Conservation (phyloP, 2,797 vertebrate species). For the Pitangus sulphuratus region DNA sequence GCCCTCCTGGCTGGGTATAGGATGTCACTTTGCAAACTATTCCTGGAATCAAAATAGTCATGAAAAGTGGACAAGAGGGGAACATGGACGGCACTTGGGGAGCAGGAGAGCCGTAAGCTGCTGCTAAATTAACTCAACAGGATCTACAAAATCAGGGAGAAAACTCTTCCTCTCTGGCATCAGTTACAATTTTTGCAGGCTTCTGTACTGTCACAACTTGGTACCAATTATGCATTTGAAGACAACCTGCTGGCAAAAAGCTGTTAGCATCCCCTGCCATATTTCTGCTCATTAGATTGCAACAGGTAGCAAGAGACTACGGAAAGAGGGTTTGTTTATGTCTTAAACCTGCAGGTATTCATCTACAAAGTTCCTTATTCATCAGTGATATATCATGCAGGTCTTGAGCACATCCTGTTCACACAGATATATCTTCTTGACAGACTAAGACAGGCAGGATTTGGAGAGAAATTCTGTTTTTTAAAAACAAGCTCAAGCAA, state of each 20-base stretch:
- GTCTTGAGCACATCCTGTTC: not conserved
- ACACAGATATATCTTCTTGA: constrained; percentile 13
- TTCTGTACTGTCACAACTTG: not conserved
- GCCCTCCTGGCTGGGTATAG: not conserved
- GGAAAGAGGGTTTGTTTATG: not conserved
- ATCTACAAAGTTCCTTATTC: not conserved
- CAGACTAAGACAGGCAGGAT: not conserved
- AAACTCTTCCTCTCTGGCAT: not conserved
- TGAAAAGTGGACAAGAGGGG: not conserved
- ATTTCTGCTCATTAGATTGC: not conserved
- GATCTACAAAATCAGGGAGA: not conserved
- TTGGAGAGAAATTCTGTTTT: constrained; percentile 41
- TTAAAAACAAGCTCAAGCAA: constrained; percentile 53
- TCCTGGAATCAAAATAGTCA: not conserved
- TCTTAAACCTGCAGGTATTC: not conserved
- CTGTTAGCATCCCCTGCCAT: not conserved
- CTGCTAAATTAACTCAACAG: not conserved
- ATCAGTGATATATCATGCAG: constrained; percentile 1
- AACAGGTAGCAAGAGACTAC: not conserved
- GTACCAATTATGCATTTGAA: not conserved
- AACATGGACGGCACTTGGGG: rapidly evolving
- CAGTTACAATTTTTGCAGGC: not conserved
- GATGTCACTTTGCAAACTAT: not conserved
- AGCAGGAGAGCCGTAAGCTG: not conserved
- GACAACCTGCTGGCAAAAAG: not conserved